These are phyloP conservation scores for Daptonema setosum DNA, from an alignment of 2,888 invertebrate genomes.

Conservation along the genomic window DNA sequence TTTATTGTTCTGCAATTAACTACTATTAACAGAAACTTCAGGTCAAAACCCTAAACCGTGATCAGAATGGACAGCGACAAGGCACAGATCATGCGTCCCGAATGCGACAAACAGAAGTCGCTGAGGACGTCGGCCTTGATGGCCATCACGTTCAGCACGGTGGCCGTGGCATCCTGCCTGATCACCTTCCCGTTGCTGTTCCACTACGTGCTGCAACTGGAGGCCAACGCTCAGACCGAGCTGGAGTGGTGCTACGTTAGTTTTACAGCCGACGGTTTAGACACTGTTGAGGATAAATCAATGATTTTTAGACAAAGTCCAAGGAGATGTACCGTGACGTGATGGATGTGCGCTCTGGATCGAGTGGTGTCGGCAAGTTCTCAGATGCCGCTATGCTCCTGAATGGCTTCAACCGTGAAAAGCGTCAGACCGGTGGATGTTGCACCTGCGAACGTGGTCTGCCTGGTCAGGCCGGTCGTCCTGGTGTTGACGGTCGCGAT, in stretches of 20 bases:
- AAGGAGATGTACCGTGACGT: not conserved
- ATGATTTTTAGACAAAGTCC: not conserved
- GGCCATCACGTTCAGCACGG: constrained; percentile 23
- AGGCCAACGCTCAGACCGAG: constrained; percentile 22
- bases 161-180: constrained; percentile 15
- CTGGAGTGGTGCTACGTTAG: constrained; percentile 23
- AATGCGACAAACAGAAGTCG: constrained; percentile 7
- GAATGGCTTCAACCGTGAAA: not conserved
- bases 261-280: no score
- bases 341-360: not conserved
- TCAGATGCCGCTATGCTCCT: not conserved
- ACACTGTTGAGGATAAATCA: no score
- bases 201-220: constrained; percentile 25
- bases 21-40: no score
- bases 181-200: constrained; percentile 24
- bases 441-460: constrained; percentile 24
- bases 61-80: no score
- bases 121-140: constrained; percentile 22
- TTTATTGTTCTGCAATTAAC: no score
- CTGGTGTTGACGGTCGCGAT: constrained; percentile 18
- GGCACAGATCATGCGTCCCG: not conserved
- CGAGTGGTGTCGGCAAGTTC: not conserved
- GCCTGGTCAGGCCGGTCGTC: constrained; percentile 21
- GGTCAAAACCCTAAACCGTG: no score
- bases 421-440: not conserved